phyloP scores from a whole-genome alignment of 2,888 invertebrate genomes.

The Dicyrtomina minuta region DNA sequence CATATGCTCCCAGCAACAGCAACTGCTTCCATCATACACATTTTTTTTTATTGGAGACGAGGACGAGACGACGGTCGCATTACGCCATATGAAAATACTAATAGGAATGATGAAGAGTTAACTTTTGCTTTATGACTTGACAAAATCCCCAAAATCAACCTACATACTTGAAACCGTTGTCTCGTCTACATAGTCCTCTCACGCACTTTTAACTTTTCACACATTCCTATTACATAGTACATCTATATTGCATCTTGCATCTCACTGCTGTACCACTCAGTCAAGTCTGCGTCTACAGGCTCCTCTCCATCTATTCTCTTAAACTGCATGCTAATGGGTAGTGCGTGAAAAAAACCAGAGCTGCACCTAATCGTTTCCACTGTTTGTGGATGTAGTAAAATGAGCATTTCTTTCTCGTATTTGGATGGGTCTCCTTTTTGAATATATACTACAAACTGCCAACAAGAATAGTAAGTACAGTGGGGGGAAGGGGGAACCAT shows the following conservation, averaged over 20 bases:
- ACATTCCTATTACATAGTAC: neutral
- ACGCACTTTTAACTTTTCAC: neutral
- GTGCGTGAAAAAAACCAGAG: conserved; percentile 6
- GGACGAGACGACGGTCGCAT: neutral
- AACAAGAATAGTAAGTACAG: neutral
- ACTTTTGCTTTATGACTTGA: conserved; percentile 10
- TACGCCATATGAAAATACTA: conserved; percentile 1
- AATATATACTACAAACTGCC: neutral
- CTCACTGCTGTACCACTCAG: neutral
- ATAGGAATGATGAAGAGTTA: neutral
- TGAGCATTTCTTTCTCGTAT: neutral
- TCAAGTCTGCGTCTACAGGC: no score
- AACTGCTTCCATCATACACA: no score
- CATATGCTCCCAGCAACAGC: no score
- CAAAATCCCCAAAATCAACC: conserved; percentile 5
- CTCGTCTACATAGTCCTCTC: neutral
- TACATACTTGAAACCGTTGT: neutral
- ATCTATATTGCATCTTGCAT: neutral
- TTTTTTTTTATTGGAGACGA: no score
- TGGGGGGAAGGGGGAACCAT: no score
- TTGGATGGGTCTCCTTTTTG: no score
- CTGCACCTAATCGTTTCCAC: conserved; percentile 6
- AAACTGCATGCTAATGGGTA: neutral
- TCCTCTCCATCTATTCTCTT: no score
- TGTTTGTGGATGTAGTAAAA: conserved; percentile 6